A percentile compares a stretch with the other conserved stretches of the same genome.
Evolutionary conservation across 2,797 vertebrate species (phyloP).

Genomic region (Emys orbicularis): DNA sequence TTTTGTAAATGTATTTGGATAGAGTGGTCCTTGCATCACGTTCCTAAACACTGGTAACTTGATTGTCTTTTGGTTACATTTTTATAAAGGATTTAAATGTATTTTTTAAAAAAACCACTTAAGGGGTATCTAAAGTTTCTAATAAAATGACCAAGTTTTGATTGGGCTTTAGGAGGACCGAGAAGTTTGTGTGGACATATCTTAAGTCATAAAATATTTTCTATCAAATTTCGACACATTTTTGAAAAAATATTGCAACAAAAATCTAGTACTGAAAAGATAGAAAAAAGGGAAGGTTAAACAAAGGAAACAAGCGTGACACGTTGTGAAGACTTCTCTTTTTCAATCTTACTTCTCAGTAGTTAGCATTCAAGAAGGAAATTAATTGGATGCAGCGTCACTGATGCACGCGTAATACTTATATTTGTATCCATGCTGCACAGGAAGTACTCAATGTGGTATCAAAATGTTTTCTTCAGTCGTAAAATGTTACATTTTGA

Average conservation of each 20-base stretch:
- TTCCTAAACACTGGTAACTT: background rate
- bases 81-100: background rate
- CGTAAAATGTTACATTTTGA: background rate
- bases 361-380: slow-evolving; percentile 31
- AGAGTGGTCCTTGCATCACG: background rate
- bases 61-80: background rate
- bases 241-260: background rate
- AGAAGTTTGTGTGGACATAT: background rate
- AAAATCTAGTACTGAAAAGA: background rate
- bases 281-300: slow-evolving; percentile 43
- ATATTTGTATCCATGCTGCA: background rate
- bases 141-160: background rate
- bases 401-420: background rate
- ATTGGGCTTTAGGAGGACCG: slow-evolving; percentile 12
- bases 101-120: background rate
- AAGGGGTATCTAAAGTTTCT: background rate
- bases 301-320: slow-evolving; percentile 35
- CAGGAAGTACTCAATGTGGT: background rate
- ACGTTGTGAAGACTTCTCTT: background rate
- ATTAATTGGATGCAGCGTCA: slow-evolving; percentile 28
- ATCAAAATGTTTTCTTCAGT: background rate
- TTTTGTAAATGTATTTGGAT: background rate
- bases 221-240: background rate
- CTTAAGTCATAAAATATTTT: slow-evolving; percentile 11
- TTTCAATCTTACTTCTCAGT: slow-evolving; percentile 25